Evolutionary conservation across 2,888 invertebrate species (phyloP).

Genomic region (Cephus pulcher): DNA sequence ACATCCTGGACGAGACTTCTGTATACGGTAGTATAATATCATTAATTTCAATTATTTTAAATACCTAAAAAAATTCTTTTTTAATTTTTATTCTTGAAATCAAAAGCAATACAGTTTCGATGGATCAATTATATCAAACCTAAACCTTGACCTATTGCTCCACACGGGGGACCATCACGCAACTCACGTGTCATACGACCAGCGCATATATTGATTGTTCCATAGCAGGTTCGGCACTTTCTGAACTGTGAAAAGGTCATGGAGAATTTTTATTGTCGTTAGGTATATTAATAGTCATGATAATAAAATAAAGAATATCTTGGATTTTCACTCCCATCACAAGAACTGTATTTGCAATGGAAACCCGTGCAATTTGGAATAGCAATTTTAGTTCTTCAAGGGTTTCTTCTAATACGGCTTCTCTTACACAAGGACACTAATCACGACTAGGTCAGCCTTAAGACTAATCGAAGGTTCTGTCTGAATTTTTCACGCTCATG

Average conservation of each 20-base stretch:
- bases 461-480: neutral
- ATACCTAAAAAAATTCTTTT: neutral
- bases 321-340: neutral
- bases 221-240: neutral
- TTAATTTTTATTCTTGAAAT: neutral
- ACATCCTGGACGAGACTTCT: conserved; percentile 76
- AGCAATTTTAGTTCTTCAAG: neutral
- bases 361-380: neutral
- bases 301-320: neutral
- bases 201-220: neutral
- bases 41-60: neutral
- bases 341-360: neutral
- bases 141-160: neutral
- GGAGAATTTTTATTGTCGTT: neutral
- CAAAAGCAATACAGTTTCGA: neutral
- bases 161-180: neutral
- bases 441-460: neutral
- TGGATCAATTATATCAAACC: neutral
- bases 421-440: neutral
- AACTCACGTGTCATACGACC: neutral
- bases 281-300: neutral
- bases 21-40: conserved; percentile 72
- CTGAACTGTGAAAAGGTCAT: neutral
- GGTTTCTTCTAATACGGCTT: neutral
- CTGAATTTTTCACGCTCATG: neutral